Evolutionary conservation across 2,113 vertebrate species (phyloP), one percentile per base, ranked within the genome.

Genomic region (Epinephelus moara): DNA sequence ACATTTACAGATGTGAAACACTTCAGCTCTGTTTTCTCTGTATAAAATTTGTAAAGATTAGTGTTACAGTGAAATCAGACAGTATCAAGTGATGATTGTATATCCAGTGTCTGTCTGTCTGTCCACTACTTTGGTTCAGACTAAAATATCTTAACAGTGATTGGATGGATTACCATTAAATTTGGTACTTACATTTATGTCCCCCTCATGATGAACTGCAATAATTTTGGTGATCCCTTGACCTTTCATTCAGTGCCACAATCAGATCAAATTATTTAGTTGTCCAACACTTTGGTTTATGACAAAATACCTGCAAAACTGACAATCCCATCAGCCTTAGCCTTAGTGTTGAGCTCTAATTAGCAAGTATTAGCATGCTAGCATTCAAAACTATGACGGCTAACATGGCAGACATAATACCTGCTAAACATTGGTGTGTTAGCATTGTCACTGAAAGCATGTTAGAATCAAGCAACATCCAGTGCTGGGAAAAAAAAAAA

Each of bases 1-100:
- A 67, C 19, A 72, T 77, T 72, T 33, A 50, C 80, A 83, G 75
- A 18, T 80, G 75, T 71, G 60, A 71, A 67, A 37, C 6, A 4
- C 14, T 53, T 10, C 18, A 14, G 50, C n/a, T 74, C 23, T 70
- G 42, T 75, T 53, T 7, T 49, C 15, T 61, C 0, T 0, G 50
- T 61, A 4, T 30, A 55, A 10, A 19, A 25, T 50, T 47, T 19
- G 3, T 23, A 18, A 27, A 40, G 40, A 40, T 42, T n/a, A 17
- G 17, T 55, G 70, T 56, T 19, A 47, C 8, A 21, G 12, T 9
- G 23, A 61, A 66, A 66, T 49, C 40, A 49, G 15, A 49, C 18
- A 30, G 56, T 10, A 73, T 56, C 17, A 66, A 14, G 7, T 23
- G 68, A 30, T 15, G 61, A 56, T 9, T 55, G 10, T 40, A 64